Conservation (phyloP, 2,888 invertebrate species). For the Hirtodrosophila alboralis region DNA sequence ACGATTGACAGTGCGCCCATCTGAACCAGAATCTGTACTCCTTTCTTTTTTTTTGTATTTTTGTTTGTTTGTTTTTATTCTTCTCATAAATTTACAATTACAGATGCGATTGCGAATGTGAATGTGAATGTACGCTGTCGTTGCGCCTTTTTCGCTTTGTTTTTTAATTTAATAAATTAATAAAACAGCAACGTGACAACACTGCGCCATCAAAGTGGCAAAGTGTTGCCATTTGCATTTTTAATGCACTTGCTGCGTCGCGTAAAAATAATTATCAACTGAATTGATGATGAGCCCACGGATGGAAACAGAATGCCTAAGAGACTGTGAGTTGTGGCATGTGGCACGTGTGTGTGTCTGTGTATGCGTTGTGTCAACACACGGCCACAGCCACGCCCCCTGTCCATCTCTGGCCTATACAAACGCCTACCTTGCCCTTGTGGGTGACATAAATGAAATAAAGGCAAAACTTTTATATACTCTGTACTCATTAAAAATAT, state of each 20-base stretch:
- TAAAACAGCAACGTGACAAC: conserved; percentile 80
- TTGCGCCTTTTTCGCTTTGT: conserved; percentile 38
- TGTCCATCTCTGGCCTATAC: too few species aligned
- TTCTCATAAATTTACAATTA: conserved; percentile 78
- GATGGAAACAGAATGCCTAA: conserved; percentile 31
- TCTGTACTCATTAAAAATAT: too few species aligned
- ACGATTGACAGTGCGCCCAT: conserved; percentile 74
- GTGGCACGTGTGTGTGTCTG: conserved; percentile 39
- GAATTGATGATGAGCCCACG: conserved; percentile 72
- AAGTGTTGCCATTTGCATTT: conserved; percentile 83
- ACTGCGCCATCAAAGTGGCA: conserved; percentile 78
- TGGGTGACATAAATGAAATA: conserved; percentile 27
- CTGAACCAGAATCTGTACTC: conserved; percentile 53
- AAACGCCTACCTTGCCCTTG: not conserved
- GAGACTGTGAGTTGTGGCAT: conserved; percentile 33
- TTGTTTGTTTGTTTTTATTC: conserved; percentile 30
- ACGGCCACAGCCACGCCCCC: conserved; percentile 41
- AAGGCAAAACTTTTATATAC: conserved; percentile 30
- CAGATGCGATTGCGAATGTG: conserved; percentile 55
- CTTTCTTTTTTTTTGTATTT: conserved; percentile 44
- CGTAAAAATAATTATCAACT: conserved; percentile 82
- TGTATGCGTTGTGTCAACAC: conserved; percentile 62
- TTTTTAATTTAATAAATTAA: conserved; percentile 78
- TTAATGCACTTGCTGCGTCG: conserved; percentile 77
- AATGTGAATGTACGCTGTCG: conserved; percentile 8